phyloP scores from a whole-genome alignment of 2,797 vertebrate genomes.

The Bradypodion pumilum region DNA sequence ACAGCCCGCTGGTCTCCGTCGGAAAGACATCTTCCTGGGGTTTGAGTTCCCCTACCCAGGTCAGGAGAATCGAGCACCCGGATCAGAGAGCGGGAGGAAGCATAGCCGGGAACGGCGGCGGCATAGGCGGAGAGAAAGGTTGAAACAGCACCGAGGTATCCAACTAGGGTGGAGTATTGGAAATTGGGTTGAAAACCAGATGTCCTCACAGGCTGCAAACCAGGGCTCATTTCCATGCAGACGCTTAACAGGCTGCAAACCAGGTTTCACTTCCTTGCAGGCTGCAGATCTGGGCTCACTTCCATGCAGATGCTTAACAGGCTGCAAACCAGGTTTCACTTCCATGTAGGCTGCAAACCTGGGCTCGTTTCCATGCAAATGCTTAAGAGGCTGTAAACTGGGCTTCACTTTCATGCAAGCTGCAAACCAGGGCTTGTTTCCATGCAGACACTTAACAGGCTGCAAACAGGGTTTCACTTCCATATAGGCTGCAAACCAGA shows the following conservation, averaged over 20 bases:
- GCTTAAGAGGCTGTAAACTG: background rate
- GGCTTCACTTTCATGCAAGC: background rate
- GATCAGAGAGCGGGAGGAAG: conserved; percentile 80
- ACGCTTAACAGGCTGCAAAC: too few relatives aligned
- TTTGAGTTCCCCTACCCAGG: conserved; percentile 69
- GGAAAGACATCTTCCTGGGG: conserved; percentile 64
- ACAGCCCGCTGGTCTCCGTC: conserved; percentile 72
- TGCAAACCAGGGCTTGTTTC: background rate
- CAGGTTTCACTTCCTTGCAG: background rate
- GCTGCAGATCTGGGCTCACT: background rate
- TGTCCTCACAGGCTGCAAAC: too few relatives aligned
- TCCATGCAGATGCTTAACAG: background rate
- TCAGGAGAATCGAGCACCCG: conserved; percentile 79
- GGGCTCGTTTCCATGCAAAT: background rate
- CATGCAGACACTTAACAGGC: background rate
- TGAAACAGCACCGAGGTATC: conserved; percentile 84
- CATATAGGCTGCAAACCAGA: background rate
- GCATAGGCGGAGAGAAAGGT: conserved; percentile 82
- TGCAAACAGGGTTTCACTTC: background rate
- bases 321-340: background rate
- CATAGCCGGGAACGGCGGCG: conserved; percentile 79
- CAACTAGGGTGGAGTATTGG: background rate
- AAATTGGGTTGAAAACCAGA: too few relatives aligned
- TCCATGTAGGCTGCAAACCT: background rate
- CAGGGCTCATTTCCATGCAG: too few relatives aligned